Evolutionary conservation across 2,113 vertebrate species (phyloP).

Genomic region (Elephantulus edwardii): DNA sequence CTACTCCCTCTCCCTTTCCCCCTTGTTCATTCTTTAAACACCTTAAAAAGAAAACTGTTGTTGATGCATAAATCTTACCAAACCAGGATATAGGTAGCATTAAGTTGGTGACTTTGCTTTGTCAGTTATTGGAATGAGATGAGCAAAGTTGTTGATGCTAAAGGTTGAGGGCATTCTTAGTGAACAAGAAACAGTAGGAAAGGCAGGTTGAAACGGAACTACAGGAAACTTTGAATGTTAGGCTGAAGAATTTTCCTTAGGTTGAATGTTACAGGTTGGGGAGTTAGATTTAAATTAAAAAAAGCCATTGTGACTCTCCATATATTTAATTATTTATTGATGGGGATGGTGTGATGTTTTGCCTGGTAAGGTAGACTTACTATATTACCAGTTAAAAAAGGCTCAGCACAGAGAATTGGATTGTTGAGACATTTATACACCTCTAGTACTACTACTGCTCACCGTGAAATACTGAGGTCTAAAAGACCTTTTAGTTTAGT

Average conservation of each 20-base stretch:
- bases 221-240: not conserved
- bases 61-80: not conserved
- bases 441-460: not conserved
- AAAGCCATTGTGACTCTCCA: no score
- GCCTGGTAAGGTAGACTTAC: not conserved
- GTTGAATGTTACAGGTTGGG: not conserved
- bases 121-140: not conserved
- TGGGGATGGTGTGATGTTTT: not conserved
- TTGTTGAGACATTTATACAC: not conserved
- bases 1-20: not conserved
- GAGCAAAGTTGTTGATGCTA: not conserved
- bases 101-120: not conserved
- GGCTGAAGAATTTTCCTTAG: not conserved
- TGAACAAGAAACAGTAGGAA: not conserved
- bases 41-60: constrained; percentile 2
- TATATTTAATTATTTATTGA: not conserved
- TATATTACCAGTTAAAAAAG: constrained; percentile 1
- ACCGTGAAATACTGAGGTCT: constrained; percentile 9
- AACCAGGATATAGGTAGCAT: not conserved
- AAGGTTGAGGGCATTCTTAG: not conserved
- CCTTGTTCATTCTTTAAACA: not conserved
- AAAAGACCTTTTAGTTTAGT: not conserved
- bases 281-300: no score
- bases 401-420: not conserved
- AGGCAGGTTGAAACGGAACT: not conserved